phyloP scores from a whole-genome alignment of 1,140 invertebrate species.

The Hylaeus anthracinus region DNA sequence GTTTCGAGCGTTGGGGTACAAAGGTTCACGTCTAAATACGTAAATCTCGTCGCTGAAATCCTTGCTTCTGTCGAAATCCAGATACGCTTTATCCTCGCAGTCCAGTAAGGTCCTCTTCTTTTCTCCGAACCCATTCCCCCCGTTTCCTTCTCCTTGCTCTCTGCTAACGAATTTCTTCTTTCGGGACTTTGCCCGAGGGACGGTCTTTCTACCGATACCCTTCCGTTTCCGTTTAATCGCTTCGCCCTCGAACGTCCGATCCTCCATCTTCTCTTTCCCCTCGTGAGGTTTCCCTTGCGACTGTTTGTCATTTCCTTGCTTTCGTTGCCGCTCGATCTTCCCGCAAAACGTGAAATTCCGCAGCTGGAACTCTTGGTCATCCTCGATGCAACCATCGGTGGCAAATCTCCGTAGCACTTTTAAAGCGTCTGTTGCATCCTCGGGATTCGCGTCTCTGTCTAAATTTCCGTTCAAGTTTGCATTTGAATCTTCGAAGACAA shows the following conservation, averaged over 20 bases:
- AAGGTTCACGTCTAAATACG: slow-evolving; percentile 49
- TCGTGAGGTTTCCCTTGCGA: slow-evolving; percentile 11
- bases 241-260: slow-evolving; percentile 15
- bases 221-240: neutral
- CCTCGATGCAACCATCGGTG: slow-evolving; percentile 40
- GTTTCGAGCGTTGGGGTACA: neutral
- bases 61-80: slow-evolving; percentile 29
- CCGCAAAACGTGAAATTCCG: slow-evolving; percentile 16
- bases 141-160: neutral
- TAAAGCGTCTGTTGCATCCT: slow-evolving; percentile 70
- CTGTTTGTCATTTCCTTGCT: neutral
- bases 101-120: neutral
- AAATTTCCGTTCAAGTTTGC: slow-evolving; percentile 14
- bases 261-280: neutral
- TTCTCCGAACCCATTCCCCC: neutral
- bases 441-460: slow-evolving; percentile 60
- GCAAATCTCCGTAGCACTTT: slow-evolving; percentile 73
- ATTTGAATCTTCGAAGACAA: neutral
- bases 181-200: neutral
- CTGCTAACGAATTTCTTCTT: neutral
- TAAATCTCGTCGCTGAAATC: slow-evolving; percentile 61
- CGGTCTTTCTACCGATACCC: neutral
- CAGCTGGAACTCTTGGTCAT: slow-evolving; percentile 55
- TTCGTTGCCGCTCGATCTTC: slow-evolving; percentile 22
- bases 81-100: slow-evolving; percentile 27